Conservation (phyloP, 1,140 invertebrate species). For the Ridgeia piscesae region DNA sequence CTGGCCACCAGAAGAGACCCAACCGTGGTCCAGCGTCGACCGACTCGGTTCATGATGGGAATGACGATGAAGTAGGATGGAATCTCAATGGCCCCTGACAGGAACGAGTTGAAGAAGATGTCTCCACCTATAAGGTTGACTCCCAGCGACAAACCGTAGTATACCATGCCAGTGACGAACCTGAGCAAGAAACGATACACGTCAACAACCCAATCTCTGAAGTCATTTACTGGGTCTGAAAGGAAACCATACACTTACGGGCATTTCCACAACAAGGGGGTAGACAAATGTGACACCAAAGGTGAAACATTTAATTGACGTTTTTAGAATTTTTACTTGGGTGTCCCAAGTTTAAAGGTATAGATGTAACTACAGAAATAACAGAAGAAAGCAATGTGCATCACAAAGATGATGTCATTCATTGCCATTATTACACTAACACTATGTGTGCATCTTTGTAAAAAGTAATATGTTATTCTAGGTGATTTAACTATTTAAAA, state of each 20-base stretch:
- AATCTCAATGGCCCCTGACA: conserved; percentile 63
- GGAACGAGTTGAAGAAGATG: conserved; percentile 51
- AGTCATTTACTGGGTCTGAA: not conserved
- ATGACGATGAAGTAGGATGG: conserved; percentile 60
- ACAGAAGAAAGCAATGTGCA: too few species aligned
- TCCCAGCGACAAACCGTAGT: conserved; percentile 57
- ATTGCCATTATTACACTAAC: too few species aligned
- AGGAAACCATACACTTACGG: not conserved
- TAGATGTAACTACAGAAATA: too few species aligned
- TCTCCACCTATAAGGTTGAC: conserved; percentile 49
- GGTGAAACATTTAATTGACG: too few species aligned
- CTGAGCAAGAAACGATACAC: conserved; percentile 27
- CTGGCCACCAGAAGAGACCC: not conserved
- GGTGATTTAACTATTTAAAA: too few species aligned
- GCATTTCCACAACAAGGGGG: too few species aligned
- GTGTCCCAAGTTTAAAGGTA: too few species aligned
- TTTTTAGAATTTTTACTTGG: too few species aligned
- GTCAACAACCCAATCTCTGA: not conserved
- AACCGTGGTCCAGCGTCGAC: conserved; percentile 1
- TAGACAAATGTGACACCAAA: too few species aligned
- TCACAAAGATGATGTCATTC: too few species aligned
- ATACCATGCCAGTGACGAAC: conserved; percentile 51
- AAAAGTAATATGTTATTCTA: too few species aligned
- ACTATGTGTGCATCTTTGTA: too few species aligned
- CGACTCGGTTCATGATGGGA: conserved; percentile 14